Base-by-base conservation (phyloP, 2,888 invertebrate species). In the Taphrorychus bicolor region DNA sequence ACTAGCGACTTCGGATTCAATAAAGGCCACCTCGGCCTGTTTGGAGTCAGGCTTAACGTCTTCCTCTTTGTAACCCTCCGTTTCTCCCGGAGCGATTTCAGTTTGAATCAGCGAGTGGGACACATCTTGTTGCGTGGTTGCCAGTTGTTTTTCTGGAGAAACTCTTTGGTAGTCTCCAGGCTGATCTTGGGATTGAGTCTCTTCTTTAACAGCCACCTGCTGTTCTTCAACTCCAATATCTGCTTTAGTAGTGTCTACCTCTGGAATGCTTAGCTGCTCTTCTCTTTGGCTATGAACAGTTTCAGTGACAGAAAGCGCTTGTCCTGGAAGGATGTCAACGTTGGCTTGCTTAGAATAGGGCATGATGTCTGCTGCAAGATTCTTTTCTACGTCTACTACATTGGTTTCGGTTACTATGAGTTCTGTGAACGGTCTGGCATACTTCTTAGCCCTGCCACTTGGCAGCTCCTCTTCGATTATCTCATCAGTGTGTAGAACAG, bases 291-390 rank as follows among this genome's bases (percentile, higher is more conserved):
- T 81, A 2, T 84, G 77, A 52, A 86, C 73, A 2, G 86, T 76
- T 82, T 89, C 88, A 7, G 86, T 88, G 16, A 91, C 81, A 71
- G 86, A 85, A 62, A 91, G 69, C 73, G 88, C 81, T 82, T 89
- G 86, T 76, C 81, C 87, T 81, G 84, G 87, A 77, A 82, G 84
- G 79, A 85, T 85, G 60, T 81, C 85, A 40, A 86, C 76, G 60
- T 83, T 80, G 3, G 85, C 85, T 22, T 87, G 87, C 72, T 83
- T 84, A 68, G 84, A 86, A 49, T 86, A 76, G 3, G 86, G 83
- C 77, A 88, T 84, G 70, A 84, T 83, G 74, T 88, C 86, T 45
- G 83, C 54, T 74, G 80, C 66, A 75, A 82, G 69, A 72, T 77
- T 49, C 85, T 81, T 72, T 82, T 84, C 76, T 81, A 82, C 68